Percentiles rank a stretch among this genome's conserved stretches.
phyloP scores from a whole-genome alignment of 2,113 vertebrate genomes.

The Scomber colias region DNA sequence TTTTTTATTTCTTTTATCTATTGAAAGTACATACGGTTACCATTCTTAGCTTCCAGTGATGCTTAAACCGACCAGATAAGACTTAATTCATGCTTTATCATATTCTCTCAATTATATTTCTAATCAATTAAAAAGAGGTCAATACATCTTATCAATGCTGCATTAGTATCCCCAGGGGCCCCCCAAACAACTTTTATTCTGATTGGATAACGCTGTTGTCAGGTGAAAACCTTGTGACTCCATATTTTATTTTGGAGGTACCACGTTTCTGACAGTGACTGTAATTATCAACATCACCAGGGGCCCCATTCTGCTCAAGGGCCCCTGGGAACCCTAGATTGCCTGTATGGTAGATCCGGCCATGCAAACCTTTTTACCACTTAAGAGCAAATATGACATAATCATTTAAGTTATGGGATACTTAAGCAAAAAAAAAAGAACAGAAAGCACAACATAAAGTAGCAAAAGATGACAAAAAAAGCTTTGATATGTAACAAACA shows the following conservation, averaged over 20 bases:
- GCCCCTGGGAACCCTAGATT: no score
- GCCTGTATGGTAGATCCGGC: no score
- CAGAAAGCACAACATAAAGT: conserved; percentile 52
- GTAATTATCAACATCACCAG: no score
- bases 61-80: not conserved
- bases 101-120: not conserved
- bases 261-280: no score
- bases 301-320: no score
- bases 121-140: not conserved
- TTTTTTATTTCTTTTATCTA: conserved; percentile 3
- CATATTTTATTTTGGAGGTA: no score
- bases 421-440: not conserved
- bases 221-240: no score
- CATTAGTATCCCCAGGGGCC: no score
- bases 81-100: not conserved
- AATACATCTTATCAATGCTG: not conserved
- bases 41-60: conserved; percentile 3
- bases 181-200: no score
- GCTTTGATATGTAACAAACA: conserved; percentile 48
- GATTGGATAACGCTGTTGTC: no score
- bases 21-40: not conserved
- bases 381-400: not conserved
- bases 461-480: conserved; percentile 42
- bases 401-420: not conserved
- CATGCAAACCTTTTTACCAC: not conserved